A percentile compares a stretch with the other conserved stretches of the same genome.
phyloP scores from a whole-genome alignment of 2,888 invertebrate species.

The Tryphoninae sp. region DNA sequence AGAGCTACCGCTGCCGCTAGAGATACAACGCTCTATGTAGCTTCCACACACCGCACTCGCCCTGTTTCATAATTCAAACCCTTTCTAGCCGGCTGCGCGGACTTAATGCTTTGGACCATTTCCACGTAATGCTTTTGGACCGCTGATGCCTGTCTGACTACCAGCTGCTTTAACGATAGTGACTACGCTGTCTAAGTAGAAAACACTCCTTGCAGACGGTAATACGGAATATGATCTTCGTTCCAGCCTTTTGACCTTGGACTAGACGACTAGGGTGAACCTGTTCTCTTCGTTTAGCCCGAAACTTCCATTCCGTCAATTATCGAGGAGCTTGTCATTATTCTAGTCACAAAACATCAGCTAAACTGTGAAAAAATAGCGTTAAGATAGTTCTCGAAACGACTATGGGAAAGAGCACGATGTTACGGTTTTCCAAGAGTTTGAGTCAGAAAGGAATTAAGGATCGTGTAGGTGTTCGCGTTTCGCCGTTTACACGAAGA shows the following conservation, averaged over 20 bases:
- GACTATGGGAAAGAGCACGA: background rate
- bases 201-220: background rate
- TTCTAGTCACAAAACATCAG: background rate
- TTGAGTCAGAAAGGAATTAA: conserved; percentile 33
- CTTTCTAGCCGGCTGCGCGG: conserved; percentile 71
- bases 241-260: conserved; percentile 6
- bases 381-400: background rate
- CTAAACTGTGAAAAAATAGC: background rate
- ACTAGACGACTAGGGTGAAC: background rate
- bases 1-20: conserved; percentile 33
- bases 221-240: conserved; percentile 5
- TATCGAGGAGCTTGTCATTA: background rate
- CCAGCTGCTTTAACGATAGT: conserved; percentile 10
- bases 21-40: conserved; percentile 24
- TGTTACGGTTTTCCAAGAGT: background rate
- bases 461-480: conserved; percentile 3
- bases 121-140: conserved; percentile 57
- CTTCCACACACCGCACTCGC: conserved; percentile 52
- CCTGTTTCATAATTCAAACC: conserved; percentile 78
- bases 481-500: conserved; percentile 41
- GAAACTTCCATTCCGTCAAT: background rate
- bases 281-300: background rate
- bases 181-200: background rate
- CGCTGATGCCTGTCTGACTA: conserved; percentile 52
- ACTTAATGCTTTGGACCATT: conserved; percentile 66